These are phyloP conservation scores for Parasteatoda lunata DNA, from an alignment of 2,888 invertebrate genomes.

Conservation along the genomic window DNA sequence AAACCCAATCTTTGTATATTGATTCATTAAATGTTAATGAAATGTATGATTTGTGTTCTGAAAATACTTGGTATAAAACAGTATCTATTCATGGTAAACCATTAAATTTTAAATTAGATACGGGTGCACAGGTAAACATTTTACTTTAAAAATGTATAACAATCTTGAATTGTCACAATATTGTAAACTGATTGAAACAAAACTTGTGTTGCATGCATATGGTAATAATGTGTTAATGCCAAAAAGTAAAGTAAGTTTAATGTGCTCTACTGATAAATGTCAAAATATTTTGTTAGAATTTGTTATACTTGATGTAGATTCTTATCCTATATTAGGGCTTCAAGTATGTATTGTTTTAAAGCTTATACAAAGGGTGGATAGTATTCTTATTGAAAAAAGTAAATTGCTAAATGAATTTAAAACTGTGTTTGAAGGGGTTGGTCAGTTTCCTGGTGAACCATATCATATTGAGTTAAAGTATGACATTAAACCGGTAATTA, in stretches of 20 bases:
- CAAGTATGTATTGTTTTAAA: not conserved
- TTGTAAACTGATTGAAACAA: not conserved
- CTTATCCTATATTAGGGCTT: not conserved
- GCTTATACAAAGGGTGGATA: not conserved
- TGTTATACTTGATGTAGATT: not conserved
- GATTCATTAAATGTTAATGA: not conserved
- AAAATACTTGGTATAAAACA: not conserved
- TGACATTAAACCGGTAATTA: not conserved
- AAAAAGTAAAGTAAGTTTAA: not conserved
- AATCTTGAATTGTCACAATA: not conserved
- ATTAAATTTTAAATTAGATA: not conserved
- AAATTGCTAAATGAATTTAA: not conserved
- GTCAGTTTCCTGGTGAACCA: not conserved
- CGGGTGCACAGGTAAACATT: not conserved
- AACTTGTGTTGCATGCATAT: not conserved
- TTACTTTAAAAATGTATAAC: not conserved
- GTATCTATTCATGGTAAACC: not conserved
- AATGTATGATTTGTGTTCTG: not conserved
- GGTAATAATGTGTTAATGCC: not conserved
- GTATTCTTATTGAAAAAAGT: not conserved
- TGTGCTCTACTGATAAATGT: not conserved
- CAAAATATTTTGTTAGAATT: not conserved
- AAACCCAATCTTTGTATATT: not conserved
- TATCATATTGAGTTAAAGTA: not conserved
- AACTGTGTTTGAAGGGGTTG: not conserved